phyloP scores from a whole-genome alignment of 2,888 invertebrate species.

The Acleris cristana region DNA sequence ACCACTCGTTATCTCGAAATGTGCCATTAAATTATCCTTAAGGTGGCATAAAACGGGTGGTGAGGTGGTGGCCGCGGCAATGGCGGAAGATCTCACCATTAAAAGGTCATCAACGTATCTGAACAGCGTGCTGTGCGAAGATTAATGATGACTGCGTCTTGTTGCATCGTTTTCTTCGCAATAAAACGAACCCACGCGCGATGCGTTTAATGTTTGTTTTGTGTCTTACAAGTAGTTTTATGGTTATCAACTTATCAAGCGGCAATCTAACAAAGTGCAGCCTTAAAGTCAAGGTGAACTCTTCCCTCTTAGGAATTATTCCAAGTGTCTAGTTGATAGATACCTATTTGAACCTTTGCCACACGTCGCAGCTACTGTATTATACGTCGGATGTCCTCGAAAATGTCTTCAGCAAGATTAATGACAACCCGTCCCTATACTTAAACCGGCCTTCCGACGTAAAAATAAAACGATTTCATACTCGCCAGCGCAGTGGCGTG shows the following conservation, averaged over 20 bases:
- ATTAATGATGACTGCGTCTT: slow-evolving; percentile 24
- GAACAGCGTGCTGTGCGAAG: slow-evolving; percentile 20
- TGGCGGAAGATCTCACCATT: slow-evolving; percentile 47
- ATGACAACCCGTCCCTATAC: slow-evolving; percentile 41
- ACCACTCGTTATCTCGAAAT: slow-evolving; percentile 44
- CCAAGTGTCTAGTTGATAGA: slow-evolving; percentile 4
- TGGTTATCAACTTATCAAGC: not conserved
- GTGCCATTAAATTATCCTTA: slow-evolving; percentile 55
- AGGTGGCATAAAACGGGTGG: slow-evolving; percentile 43
- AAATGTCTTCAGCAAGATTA: slow-evolving; percentile 50
- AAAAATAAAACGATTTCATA: slow-evolving; percentile 40
- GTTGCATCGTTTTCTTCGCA: slow-evolving; percentile 17
- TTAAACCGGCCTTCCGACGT: slow-evolving; percentile 23
- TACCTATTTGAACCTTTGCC: slow-evolving; percentile 12
- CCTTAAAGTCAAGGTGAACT: too few relatives aligned
- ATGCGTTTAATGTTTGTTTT: not conserved
- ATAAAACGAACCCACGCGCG: not conserved
- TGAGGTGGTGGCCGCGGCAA: slow-evolving; percentile 39
- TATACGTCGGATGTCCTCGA: slow-evolving; percentile 42
- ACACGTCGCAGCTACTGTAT: slow-evolving; percentile 3
- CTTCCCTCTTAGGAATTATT: not conserved
- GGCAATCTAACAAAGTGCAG: not conserved
- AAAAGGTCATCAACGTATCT: slow-evolving; percentile 48
- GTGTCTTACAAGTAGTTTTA: too few relatives aligned
- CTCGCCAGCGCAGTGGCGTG: slow-evolving; percentile 17